A percentile compares a stretch with the other conserved stretches of the same genome.
phyloP scores from a whole-genome alignment of 2,888 invertebrate genomes.

The Lamproptera curius region DNA sequence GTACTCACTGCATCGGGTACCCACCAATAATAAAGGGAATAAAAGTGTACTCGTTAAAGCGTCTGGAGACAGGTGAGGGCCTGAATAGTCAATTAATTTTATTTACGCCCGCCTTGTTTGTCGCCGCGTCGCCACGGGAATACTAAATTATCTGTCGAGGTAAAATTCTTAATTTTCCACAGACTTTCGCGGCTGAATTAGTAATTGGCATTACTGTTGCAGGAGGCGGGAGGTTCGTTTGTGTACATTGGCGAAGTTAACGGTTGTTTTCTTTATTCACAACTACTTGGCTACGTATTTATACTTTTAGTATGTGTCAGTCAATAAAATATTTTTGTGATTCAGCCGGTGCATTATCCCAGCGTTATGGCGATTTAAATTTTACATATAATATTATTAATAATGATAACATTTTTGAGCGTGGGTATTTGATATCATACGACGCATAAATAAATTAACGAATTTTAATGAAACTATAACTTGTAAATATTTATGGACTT shows the following conservation, averaged over 20 bases:
- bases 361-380: no score
- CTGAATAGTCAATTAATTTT: slow-evolving; percentile 49
- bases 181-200: slow-evolving; percentile 30
- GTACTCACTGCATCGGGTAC: slow-evolving; percentile 9
- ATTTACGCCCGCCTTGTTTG: slow-evolving; percentile 38
- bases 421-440: no score
- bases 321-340: no score
- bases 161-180: slow-evolving; percentile 33
- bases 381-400: no score
- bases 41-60: slow-evolving; percentile 26
- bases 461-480: no score
- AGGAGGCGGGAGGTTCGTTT: slow-evolving; percentile 5
- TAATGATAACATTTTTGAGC: no score
- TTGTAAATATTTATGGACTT: no score
- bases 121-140: slow-evolving; percentile 32
- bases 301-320: not conserved
- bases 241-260: not conserved
- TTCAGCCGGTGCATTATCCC: no score
- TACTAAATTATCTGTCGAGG: slow-evolving; percentile 32
- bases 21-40: slow-evolving; percentile 18
- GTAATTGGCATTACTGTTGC: slow-evolving; percentile 22
- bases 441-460: no score
- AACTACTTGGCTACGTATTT: not conserved
- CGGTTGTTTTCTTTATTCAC: not conserved
- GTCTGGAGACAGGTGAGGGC: slow-evolving; percentile 34